Evolutionary conservation across 1,140 invertebrate genomes (phyloP), one percentile per base, ranked within the genome.

Genomic region (Hycleus phaleratus): DNA sequence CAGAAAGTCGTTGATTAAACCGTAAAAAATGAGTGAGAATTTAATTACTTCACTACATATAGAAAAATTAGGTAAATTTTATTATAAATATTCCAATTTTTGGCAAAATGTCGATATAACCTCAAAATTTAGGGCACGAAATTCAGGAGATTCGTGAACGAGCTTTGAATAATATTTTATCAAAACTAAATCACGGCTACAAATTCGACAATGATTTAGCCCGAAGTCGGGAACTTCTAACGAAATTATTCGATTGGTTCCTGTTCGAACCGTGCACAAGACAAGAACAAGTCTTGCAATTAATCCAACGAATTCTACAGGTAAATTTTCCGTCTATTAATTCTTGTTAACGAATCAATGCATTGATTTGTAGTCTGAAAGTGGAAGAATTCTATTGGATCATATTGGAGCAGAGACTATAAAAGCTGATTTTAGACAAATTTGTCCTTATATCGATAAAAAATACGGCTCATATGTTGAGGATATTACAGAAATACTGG

Each of bases 131-230:
- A 72, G 72, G 65, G 4, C 72, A 73, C 56, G 66, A 68, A 64
- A 64, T 73, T 24, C 59, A 59, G 62, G 72, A 73, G 69, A 73
- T 73, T n/a, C 46, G 72, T 46, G 65, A 72, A 63, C 58, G 72
- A 48, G 71, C 72, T 8, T 58, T 73, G 18, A 46, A 63, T n/a
- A 68, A 68, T 50, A 65, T 73, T 32, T 48, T 66, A 43, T 70
- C 71, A 2, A 73, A 73, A 58, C 46, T 73, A 10, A 65, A 73
- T 6, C 65, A 68, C 50, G 70, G 71, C 18, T 68, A 66, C 55
- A 38, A 53, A 26, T 71, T 68, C 39, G 66, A 73, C 46, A 70
- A 70, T 61, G 68, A 70, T 51, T 59, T 72, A 42, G 63, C 69
- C 2, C 59, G 66, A 54, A 64, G 61, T 46, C 64, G 66, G 51